phyloP scores from a whole-genome alignment of 2,113 vertebrate species.

The Herpailurus yagouaroundi region DNA sequence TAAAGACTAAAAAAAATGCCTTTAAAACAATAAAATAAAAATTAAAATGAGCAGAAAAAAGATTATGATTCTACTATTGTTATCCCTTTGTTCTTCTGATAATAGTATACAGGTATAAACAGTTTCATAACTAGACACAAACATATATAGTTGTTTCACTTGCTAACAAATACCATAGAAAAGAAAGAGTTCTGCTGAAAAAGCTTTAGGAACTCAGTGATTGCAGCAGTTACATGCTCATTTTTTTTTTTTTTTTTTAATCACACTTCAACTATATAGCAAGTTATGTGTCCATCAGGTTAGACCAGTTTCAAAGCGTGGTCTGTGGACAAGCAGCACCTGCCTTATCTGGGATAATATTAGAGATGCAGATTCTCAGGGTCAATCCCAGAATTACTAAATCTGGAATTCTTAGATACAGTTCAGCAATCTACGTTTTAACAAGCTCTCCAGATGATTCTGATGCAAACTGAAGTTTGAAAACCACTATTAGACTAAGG shows the following conservation, averaged over 20 bases:
- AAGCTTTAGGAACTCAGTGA: background rate
- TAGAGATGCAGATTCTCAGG: background rate
- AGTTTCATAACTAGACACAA: background rate
- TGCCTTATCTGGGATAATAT: background rate
- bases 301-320: background rate
- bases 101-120: background rate
- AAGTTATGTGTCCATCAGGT: background rate
- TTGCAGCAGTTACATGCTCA: background rate
- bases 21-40: background rate
- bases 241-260: background rate
- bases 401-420: background rate
- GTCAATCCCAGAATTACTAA: background rate
- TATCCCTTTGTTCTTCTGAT: background rate
- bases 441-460: background rate
- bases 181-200: background rate
- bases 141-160: background rate
- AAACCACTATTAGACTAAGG: constrained; percentile 19
- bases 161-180: background rate
- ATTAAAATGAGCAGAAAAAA: background rate
- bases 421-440: background rate
- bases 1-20: no score
- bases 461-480: background rate
- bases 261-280: background rate
- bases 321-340: background rate
- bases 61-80: background rate